Evolutionary conservation across 2,797 vertebrate genomes (phyloP), one percentile per base, ranked within the genome.

Genomic region (Intellagama lesueurii): DNA sequence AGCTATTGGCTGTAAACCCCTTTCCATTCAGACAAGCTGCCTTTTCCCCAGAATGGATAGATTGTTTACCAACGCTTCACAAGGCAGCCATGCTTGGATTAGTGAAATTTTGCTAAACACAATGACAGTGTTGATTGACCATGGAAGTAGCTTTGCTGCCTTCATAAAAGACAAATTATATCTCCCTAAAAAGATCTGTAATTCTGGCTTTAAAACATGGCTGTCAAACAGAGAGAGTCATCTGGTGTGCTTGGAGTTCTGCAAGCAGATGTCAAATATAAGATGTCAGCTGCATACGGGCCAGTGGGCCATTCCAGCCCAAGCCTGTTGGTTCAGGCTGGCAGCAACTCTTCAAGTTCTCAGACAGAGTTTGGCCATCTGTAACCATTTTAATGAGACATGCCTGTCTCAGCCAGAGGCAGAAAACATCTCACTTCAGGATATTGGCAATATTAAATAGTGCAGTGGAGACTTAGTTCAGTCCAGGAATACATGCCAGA

Each of bases 41-140:
- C 24, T 75, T 81, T 47, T 14, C 60, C 19, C 60, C 44, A 87
- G 40, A 84, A 52, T 83, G 64, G 19, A 1, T 30, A 56, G 60
- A 82, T 40, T 86, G 83, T 91, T 88, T 91, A 72, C 85, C 73
- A 86, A 70, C 49, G 47, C 81, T 7, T 84, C 80, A 72, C 78
- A 88, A 70, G 6, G 0, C 56, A 73, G 66, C 47, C 66, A 32
- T 44, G 26, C 12, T 60, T 85, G 73, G 80, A 19, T 81, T 16
- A 85, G 75, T 1, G n/a, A 56, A 69, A n/a, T 26, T 44, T 64
- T 81, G 49, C 60, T 66, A 84, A 72, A 70, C 40, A 69, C 72
- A 85, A 60, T 77, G 60, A 64, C 56, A 19, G 2, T 76, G 47
- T 88, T 90, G 79, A 81, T 68, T 69, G 70, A 56, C 14, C 70